phyloP scores from a whole-genome alignment of 2,113 vertebrate genomes.

The Phylloscopus trochilus region DNA sequence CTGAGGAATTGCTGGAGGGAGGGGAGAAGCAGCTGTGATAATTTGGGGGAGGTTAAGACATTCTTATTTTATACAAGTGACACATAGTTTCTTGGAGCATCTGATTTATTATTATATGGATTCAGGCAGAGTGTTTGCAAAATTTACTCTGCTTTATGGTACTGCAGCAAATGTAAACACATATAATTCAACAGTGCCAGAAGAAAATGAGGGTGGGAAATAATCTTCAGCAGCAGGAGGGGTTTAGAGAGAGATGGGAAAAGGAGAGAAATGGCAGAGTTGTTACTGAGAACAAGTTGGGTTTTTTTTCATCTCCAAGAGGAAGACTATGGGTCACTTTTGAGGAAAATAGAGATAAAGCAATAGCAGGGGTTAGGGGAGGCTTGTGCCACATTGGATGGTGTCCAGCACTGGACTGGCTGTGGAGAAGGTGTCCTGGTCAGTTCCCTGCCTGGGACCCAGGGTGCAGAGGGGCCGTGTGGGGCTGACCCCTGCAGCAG shows the following conservation, averaged over 20 bases:
- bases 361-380: background rate
- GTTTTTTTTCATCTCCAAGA: background rate
- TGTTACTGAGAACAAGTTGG: background rate
- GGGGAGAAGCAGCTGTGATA: background rate
- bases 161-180: constrained; percentile 31
- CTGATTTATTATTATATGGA: constrained; percentile 45
- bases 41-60: background rate
- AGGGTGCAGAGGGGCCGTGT: fast-evolving
- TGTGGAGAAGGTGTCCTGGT: fast-evolving
- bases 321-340: background rate
- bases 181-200: background rate
- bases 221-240: background rate
- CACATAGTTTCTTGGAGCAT: background rate
- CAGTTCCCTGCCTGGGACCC: background rate
- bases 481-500: background rate
- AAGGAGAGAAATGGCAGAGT: background rate
- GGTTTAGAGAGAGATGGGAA: background rate
- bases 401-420: fast-evolving
- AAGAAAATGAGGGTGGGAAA: constrained; percentile 36
- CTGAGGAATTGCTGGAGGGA: background rate
- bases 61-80: background rate
- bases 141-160: background rate
- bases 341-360: background rate
- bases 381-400: fast-evolving
- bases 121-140: constrained; percentile 6